Percentiles rank a stretch among this genome's conserved stretches.
Conservation (phyloP, 2,888 invertebrate species). For the Sarcophaga subvicina region DNA sequence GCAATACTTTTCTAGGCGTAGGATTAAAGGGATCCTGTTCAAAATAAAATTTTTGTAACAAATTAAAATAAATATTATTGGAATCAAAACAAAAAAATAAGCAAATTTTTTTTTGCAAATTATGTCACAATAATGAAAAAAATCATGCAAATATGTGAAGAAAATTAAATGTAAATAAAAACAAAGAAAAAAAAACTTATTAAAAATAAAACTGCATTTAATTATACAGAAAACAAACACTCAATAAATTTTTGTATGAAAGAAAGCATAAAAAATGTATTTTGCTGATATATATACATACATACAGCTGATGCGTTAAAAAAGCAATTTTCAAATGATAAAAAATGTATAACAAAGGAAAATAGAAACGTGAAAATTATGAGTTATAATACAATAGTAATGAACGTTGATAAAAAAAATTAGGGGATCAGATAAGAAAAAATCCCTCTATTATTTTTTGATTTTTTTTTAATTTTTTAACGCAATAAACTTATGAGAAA, state of each 20-base stretch:
- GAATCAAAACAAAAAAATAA: slow-evolving; percentile 5
- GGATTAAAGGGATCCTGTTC: slow-evolving; percentile 76
- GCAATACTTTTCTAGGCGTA: slow-evolving; percentile 73
- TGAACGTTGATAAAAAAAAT: slow-evolving; percentile 22
- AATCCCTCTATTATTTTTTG: not conserved
- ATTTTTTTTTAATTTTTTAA: not conserved
- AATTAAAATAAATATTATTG: slow-evolving; percentile 29
- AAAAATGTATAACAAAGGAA: not conserved
- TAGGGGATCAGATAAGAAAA: slow-evolving; percentile 13
- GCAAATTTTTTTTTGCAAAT: not conserved
- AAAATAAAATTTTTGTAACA: slow-evolving; percentile 36
- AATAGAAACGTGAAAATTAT: slow-evolving; percentile 19
- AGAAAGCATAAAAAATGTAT: slow-evolving; percentile 15
- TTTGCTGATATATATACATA: no score
- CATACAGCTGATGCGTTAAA: no score
- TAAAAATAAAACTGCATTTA: slow-evolving; percentile 28
- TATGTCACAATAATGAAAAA: slow-evolving; percentile 16
- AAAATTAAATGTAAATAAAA: slow-evolving; percentile 1
- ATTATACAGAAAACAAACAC: slow-evolving; percentile 58
- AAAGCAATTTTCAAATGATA: no score
- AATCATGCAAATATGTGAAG: slow-evolving; percentile 42
- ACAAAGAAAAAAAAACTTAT: not conserved
- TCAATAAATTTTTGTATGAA: not conserved
- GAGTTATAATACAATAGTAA: slow-evolving; percentile 1
- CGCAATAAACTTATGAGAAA: no score